Conservation (phyloP, 2,888 invertebrate genomes). For the Chelonus formosanus region DNA sequence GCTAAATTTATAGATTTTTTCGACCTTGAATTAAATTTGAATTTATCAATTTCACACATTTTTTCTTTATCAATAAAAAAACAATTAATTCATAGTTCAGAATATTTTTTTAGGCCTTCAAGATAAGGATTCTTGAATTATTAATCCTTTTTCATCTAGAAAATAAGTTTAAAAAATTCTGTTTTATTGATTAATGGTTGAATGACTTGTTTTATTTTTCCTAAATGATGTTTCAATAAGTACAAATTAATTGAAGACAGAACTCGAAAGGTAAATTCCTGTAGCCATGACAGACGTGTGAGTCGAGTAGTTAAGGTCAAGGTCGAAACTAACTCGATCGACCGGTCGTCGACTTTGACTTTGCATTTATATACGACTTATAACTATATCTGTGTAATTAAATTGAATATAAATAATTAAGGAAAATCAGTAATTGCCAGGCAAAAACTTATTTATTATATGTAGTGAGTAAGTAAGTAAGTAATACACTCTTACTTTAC, state of each 20-base stretch:
- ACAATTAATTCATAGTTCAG: too few relatives aligned
- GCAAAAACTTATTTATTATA: not conserved
- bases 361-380: slow-evolving; percentile 31
- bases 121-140: too few relatives aligned
- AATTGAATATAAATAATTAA: slow-evolving; percentile 1
- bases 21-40: too few relatives aligned
- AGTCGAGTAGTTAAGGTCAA: slow-evolving; percentile 36
- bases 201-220: too few relatives aligned
- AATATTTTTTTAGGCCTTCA: too few relatives aligned
- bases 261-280: not conserved
- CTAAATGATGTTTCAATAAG: not conserved
- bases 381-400: slow-evolving; percentile 3
- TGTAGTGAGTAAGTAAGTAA: not conserved
- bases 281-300: slow-evolving; percentile 15
- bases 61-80: too few relatives aligned
- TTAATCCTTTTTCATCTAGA: too few relatives aligned
- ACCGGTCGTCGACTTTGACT: slow-evolving; percentile 48
- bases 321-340: slow-evolving; percentile 42
- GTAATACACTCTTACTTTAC: not conserved
- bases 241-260: not conserved
- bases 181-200: too few relatives aligned
- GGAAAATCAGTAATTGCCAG: not conserved
- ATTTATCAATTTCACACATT: too few relatives aligned
- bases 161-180: too few relatives aligned
- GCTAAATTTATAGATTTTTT: too few relatives aligned